A percentile compares a stretch with the other conserved stretches of the same genome.
These are phyloP conservation scores for Pongo pygmaeus DNA, from an alignment of 2,113 vertebrate genomes.

Conservation along the genomic window DNA sequence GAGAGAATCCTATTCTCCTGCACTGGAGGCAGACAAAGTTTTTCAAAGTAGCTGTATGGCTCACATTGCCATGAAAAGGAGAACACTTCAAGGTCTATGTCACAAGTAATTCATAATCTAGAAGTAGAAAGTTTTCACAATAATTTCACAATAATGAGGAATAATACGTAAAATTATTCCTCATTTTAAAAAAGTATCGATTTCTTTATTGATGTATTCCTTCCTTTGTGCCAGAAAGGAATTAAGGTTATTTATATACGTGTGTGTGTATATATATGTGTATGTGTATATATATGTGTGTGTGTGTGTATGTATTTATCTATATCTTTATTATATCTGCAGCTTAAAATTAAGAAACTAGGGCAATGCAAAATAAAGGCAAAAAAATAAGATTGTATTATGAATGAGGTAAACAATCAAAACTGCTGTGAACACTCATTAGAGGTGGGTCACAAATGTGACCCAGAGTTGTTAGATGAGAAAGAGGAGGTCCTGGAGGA, in stretches of 20 bases:
- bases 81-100: not conserved
- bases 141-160: not conserved
- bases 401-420: not conserved
- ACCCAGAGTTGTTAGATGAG: not conserved
- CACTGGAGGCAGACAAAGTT: slow-evolving; percentile 71
- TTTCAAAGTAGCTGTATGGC: not conserved
- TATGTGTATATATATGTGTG: not conserved
- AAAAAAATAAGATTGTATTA: not conserved
- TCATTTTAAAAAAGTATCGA: not conserved
- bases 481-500: not conserved
- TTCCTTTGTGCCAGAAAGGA: not conserved
- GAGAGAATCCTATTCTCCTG: slow-evolving; percentile 57
- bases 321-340: not conserved
- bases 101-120: not conserved
- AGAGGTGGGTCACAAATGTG: not conserved
- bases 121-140: not conserved
- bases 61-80: not conserved
- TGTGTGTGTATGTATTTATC: not conserved
- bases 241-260: not conserved
- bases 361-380: not conserved
- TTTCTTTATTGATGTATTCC: not conserved
- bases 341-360: not conserved
- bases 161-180: not conserved
- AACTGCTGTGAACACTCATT: not conserved
- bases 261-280: not conserved